A percentile compares a stretch with the other conserved stretches of the same genome.
These are phyloP conservation scores for Lamellibrachia satsuma DNA, from an alignment of 2,888 invertebrate species.

Conservation along the genomic window DNA sequence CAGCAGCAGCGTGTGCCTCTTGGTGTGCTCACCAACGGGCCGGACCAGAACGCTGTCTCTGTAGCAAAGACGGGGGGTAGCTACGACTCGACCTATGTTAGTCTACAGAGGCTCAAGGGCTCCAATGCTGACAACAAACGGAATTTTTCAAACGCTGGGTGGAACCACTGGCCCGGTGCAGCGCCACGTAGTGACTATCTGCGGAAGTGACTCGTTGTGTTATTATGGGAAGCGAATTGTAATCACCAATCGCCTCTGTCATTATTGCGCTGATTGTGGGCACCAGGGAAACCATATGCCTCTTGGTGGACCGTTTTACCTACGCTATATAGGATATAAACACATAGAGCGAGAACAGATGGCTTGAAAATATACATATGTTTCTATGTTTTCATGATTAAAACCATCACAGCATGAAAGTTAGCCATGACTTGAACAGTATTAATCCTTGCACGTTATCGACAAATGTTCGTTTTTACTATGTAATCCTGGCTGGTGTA, in stretches of 20 bases:
- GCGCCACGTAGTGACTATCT: slow-evolving; percentile 9
- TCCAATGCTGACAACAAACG: background rate
- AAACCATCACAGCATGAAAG: too few relatives aligned
- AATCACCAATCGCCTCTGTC: background rate
- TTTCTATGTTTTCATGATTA: too few relatives aligned
- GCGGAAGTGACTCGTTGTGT: background rate
- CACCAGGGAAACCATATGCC: background rate
- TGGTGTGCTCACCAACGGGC: background rate
- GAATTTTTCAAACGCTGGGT: background rate
- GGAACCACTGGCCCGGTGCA: background rate
- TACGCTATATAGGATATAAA: too few relatives aligned
- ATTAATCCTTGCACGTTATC: too few relatives aligned
- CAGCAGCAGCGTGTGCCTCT: background rate
- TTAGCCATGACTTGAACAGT: too few relatives aligned
- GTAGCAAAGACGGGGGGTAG: background rate
- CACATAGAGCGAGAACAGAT: too few relatives aligned
- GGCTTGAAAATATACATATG: too few relatives aligned
- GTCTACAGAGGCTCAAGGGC: background rate
- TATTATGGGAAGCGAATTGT: background rate
- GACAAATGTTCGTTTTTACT: too few relatives aligned
- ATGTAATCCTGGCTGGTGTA: too few relatives aligned
- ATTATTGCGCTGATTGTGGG: background rate
- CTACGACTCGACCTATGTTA: background rate
- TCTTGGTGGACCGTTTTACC: too few relatives aligned
- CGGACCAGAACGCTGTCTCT: background rate